These are phyloP conservation scores for Cerceris ruficornis DNA, from an alignment of 2,888 invertebrate species.

Conservation along the genomic window DNA sequence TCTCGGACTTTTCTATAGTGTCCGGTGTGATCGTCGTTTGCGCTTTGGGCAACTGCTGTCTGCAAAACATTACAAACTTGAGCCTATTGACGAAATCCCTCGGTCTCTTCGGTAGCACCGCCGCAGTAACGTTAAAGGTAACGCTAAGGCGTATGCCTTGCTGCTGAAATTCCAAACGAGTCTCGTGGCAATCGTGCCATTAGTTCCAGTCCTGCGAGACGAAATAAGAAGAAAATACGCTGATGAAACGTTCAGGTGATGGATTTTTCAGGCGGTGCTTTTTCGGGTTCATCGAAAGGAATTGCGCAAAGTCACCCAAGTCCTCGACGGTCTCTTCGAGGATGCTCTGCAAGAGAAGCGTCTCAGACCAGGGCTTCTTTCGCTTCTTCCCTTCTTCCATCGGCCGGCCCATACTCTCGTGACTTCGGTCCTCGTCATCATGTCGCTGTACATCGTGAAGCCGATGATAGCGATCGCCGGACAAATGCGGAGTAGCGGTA, in stretches of 20 bases:
- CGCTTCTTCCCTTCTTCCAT: constrained; percentile 15
- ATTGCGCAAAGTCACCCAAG: constrained; percentile 6
- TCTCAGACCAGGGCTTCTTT: constrained; percentile 1
- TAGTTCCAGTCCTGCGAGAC: no score
- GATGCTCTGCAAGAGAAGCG: constrained; percentile 2
- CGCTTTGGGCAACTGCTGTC: constrained; percentile 5
- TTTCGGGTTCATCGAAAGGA: constrained; percentile 25
- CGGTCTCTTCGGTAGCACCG: constrained; percentile 3
- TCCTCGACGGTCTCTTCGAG: constrained; percentile 24
- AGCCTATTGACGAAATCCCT: constrained; percentile 10
- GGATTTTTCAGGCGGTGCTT: constrained; percentile 5
- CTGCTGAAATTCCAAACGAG: no score
- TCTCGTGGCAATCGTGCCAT: no score
- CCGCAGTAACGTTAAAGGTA: constrained; percentile 25
- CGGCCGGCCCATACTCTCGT: background rate
- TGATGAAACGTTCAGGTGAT: no score
- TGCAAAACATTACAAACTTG: constrained; percentile 16
- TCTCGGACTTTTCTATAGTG: constrained; percentile 9
- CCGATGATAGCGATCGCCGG: background rate
- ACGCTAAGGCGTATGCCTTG: no score
- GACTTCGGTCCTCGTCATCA: background rate
- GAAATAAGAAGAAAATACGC: no score
- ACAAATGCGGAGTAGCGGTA: background rate
- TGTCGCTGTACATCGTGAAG: background rate
- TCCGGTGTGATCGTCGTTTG: background rate